Conservation (phyloP, 1,140 invertebrate species). For the Tetragonula clypearis region DNA sequence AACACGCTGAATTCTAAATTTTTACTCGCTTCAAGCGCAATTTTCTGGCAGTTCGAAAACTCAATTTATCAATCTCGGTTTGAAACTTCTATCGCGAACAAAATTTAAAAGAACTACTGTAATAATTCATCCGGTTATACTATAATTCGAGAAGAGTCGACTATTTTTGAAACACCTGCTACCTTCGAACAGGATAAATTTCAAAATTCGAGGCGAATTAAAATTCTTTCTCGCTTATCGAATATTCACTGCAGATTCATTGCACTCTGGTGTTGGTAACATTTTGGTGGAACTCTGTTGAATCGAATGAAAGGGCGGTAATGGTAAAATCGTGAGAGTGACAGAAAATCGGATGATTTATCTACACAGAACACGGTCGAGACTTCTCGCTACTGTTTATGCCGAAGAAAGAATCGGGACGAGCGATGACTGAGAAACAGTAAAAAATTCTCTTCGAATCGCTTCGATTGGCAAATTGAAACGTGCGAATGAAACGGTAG, state of each 20-base stretch:
- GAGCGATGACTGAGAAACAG: constrained; percentile 45
- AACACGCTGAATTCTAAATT: not conserved
- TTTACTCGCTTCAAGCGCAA: not conserved
- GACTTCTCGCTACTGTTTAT: constrained; percentile 52
- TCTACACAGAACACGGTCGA: constrained; percentile 51
- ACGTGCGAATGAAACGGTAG: not conserved
- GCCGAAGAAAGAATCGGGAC: constrained; percentile 46
- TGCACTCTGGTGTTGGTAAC: constrained; percentile 8
- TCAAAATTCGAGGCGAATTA: not conserved
- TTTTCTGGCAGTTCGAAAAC: not conserved
- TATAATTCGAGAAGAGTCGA: not conserved
- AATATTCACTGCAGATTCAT: constrained; percentile 2
- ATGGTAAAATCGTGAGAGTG: constrained; percentile 39
- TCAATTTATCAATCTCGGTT: not conserved
- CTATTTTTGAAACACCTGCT: not conserved
- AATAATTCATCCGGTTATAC: not conserved
- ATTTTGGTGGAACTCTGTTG: constrained; percentile 6
- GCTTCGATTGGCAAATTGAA: not conserved
- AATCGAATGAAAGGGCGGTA: constrained; percentile 10
- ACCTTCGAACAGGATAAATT: not conserved
- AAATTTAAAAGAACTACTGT: not conserved
- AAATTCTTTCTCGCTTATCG: not conserved
- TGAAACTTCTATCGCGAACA: not conserved
- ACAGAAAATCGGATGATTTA: constrained; percentile 49
- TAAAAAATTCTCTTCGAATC: not conserved